A percentile compares a stretch with the other conserved stretches of the same genome.
phyloP scores from a whole-genome alignment of 2,888 invertebrate genomes.

The Uropetala carovei region DNA sequence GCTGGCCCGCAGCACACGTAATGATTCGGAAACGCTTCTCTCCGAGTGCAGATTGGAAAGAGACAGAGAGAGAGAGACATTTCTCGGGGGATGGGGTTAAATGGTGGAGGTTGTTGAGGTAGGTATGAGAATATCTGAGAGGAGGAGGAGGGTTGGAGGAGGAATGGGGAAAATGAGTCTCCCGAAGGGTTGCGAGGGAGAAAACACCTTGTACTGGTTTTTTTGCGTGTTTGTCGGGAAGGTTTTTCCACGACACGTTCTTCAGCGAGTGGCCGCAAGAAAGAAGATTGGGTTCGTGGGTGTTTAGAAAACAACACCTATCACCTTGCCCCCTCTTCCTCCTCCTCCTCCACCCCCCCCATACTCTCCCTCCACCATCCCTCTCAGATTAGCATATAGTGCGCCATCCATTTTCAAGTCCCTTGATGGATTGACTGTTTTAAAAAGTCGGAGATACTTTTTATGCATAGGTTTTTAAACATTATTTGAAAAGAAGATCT shows the following conservation, averaged over 20 bases:
- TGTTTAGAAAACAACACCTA: slow-evolving; percentile 5
- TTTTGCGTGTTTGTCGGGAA: not conserved
- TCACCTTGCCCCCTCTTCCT: not conserved
- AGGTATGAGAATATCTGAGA: not conserved
- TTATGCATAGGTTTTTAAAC: not conserved
- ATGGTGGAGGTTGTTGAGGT: not conserved
- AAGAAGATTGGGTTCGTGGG: not conserved
- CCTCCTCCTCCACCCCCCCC: not conserved
- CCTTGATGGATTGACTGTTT: slow-evolving; percentile 2
- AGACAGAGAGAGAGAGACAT: too few species aligned
- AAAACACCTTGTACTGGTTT: not conserved
- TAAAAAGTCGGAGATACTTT: not conserved
- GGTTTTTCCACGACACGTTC: not conserved
- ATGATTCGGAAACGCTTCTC: too few species aligned
- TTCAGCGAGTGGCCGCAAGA: not conserved
- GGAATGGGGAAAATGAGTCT: too few species aligned
- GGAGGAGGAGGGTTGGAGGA: not conserved
- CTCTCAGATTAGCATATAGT: not conserved
- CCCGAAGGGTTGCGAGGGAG: not conserved
- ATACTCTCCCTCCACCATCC: not conserved
- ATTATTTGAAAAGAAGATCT: not conserved
- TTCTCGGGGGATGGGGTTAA: too few species aligned
- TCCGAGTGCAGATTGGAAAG: too few species aligned
- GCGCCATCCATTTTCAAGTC: not conserved
- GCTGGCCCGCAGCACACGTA: too few species aligned